Base-by-base conservation (phyloP, 2,113 vertebrate genomes). In the Bubalus kerabau region DNA sequence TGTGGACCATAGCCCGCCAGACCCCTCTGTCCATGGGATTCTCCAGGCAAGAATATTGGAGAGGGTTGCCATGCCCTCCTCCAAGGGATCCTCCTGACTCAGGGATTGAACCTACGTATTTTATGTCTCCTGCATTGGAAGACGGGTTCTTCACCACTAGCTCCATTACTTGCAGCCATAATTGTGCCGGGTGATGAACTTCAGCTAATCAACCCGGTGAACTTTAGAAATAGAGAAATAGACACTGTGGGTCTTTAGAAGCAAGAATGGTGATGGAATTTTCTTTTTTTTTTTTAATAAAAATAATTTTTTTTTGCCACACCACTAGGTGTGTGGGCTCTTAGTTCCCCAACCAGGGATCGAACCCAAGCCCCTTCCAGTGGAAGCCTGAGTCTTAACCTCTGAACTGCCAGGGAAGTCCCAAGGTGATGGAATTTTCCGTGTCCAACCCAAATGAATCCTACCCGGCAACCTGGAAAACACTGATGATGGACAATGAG, bases 21-120 rank as follows among this genome's bases (percentile, higher is more conserved):
- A 11, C 17, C 36, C 64, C n/a, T 71, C n/a, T 71, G 17, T 21
- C 64, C 64, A 21, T 36, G n/a, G 64, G 64, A 36, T 36, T 36
- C 64, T 71, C 17, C n/a, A 71, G 64, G 64, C 64, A 71, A 71
- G 64, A 71, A 71, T 11, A 36, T 11, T 36, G 64, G 64, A 36
- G 64, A 71, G n/a, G n/a, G n/a, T 19, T 71, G 64, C n/a, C n/a
- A 21, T 36, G 64, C n/a, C 64, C 64, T 36, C n/a, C n/a, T 36
- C 64, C 64, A 36, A 5, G 64, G n/a, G n/a, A 21, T 21, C n/a
- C 64, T 36, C 32, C n/a, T 21, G 17, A 21, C 64, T 36, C 9
- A 5, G 17, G n/a, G 64, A 1, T 36, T 1, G 0, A 21, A 36
- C n/a, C 4, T 71, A 71, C 2, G 4, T 21, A n/a, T 71, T 71